Evolutionary conservation across 2,797 vertebrate species (phyloP).

Genomic region (Hafferia zeledoni): DNA sequence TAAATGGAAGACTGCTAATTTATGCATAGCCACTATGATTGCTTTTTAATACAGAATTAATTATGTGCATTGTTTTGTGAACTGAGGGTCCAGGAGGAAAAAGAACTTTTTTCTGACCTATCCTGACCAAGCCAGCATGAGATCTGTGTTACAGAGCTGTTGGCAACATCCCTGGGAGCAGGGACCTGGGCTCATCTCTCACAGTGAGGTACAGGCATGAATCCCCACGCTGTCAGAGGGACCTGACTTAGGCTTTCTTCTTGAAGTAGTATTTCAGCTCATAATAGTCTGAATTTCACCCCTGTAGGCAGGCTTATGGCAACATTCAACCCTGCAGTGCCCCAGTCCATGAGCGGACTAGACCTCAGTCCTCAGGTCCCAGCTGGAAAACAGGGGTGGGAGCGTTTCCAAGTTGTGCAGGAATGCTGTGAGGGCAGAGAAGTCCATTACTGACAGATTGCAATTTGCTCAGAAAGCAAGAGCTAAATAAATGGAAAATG

Average conservation of each 20-base stretch:
- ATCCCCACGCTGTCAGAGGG: background rate
- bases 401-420: background rate
- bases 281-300: background rate
- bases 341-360: no score
- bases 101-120: background rate
- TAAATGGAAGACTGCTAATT: background rate
- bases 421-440: background rate
- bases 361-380: background rate
- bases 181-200: background rate
- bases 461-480: accelerated
- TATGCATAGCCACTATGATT: background rate
- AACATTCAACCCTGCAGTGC: background rate
- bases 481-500: background rate
- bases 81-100: background rate
- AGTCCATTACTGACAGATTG: background rate
- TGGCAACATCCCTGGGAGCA: background rate
- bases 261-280: background rate
- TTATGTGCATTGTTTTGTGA: background rate
- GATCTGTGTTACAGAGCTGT: accelerated
- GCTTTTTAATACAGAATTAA: background rate
- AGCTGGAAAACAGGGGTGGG: background rate
- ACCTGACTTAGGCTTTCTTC: background rate
- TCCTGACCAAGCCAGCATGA: background rate
- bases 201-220: background rate
- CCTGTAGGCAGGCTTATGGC: background rate